Evolutionary conservation across 2,888 invertebrate species (phyloP).

Genomic region (Nymphalis urticae): DNA sequence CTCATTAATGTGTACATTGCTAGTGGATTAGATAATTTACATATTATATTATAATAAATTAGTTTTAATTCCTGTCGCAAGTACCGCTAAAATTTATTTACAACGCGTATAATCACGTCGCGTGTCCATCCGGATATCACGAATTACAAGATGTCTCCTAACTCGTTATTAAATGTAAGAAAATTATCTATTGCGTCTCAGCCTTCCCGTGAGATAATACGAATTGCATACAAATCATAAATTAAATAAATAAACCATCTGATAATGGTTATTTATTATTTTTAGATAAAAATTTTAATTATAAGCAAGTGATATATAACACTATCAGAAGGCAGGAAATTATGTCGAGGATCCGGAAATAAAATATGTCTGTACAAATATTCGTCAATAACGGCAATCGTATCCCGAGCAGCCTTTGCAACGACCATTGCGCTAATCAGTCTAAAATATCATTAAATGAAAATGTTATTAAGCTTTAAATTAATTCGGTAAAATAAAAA

Average conservation of each 20-base stretch:
- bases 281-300: no score
- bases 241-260: neutral
- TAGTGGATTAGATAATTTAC: neutral
- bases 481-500: no score
- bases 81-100: slow-evolving; percentile 10
- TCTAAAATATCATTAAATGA: no score
- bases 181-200: neutral
- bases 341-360: no score
- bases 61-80: slow-evolving; percentile 4
- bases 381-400: no score
- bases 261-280: no score
- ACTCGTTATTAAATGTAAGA: slow-evolving; percentile 4
- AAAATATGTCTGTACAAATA: no score
- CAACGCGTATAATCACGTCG: neutral
- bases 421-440: no score
- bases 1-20: neutral
- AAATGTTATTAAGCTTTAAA: no score
- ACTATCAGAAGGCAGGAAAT: no score
- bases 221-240: neutral
- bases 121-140: slow-evolving; percentile 10
- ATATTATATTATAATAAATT: neutral
- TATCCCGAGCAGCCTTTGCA: no score
- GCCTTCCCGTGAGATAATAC: neutral
- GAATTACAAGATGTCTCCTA: slow-evolving; percentile 8
- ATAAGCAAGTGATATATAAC: no score